phyloP scores from a whole-genome alignment of 1,140 invertebrate genomes.

The Diachasmimorpha longicaudata region DNA sequence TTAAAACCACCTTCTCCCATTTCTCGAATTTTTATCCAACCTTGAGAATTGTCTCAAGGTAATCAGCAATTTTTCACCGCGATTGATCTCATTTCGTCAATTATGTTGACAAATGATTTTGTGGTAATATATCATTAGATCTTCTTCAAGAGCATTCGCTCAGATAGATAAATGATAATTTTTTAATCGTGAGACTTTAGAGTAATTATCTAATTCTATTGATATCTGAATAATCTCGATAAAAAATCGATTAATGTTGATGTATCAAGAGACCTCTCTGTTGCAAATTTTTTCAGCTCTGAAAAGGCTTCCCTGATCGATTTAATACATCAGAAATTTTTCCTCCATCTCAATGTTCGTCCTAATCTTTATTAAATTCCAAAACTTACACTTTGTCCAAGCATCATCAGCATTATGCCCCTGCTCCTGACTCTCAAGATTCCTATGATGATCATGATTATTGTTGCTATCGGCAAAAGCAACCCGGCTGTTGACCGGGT shows the following conservation, averaged over 20 bases:
- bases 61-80: background rate
- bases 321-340: too few relatives aligned
- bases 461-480: slow-evolving; percentile 55
- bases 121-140: background rate
- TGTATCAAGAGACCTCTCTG: too few relatives aligned
- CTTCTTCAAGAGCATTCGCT: too few relatives aligned
- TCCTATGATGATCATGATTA: slow-evolving; percentile 58
- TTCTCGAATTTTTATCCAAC: background rate
- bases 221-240: too few relatives aligned
- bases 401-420: slow-evolving; percentile 47
- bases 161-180: too few relatives aligned
- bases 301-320: too few relatives aligned
- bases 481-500: slow-evolving; percentile 13
- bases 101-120: background rate
- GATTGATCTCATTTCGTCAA: background rate
- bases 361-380: background rate
- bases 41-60: background rate
- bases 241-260: too few relatives aligned
- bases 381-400: slow-evolving; percentile 59
- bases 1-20: background rate
- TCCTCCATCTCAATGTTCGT: background rate
- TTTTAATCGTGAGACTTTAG: too few relatives aligned
- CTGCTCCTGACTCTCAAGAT: slow-evolving; percentile 50
- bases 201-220: too few relatives aligned
- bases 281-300: too few relatives aligned